Evolutionary conservation across 1,140 invertebrate species (phyloP).

Genomic region (Antheraea mylitta): DNA sequence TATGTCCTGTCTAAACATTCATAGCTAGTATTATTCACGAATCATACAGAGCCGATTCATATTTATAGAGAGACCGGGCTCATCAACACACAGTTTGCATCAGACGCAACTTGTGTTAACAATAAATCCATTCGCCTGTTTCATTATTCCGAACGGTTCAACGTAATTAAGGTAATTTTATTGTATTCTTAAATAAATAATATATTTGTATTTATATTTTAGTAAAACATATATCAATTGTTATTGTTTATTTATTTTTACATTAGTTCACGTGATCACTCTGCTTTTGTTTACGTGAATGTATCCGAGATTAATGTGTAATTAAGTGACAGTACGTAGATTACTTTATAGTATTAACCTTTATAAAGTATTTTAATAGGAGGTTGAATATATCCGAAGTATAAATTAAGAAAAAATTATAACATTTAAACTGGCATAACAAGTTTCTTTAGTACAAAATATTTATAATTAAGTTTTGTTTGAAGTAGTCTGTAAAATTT

Average conservation of each 20-base stretch:
- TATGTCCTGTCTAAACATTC: conserved; percentile 5
- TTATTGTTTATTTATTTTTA: neutral
- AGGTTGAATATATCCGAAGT: no score
- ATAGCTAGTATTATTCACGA: conserved; percentile 5
- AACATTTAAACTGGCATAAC: no score
- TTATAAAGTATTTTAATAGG: no score
- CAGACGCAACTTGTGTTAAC: conserved; percentile 4
- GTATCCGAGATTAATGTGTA: no score
- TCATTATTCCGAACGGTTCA: neutral
- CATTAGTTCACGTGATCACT: no score
- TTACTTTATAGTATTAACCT: no score
- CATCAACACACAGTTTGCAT: conserved; percentile 17
- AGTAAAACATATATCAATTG: neutral
- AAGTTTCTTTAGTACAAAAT: no score
- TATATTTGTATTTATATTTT: neutral
- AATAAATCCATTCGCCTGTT: neutral
- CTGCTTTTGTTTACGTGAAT: no score
- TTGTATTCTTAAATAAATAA: neutral
- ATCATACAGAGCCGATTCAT: conserved; percentile 11
- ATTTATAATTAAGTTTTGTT: no score
- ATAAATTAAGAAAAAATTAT: no score
- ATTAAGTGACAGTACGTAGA: no score
- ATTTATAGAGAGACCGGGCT: conserved; percentile 23
- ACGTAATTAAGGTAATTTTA: neutral
- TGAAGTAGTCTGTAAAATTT: no score